Base-by-base conservation (phyloP, 2,888 invertebrate species). In the Brachynemurus nebulosus region DNA sequence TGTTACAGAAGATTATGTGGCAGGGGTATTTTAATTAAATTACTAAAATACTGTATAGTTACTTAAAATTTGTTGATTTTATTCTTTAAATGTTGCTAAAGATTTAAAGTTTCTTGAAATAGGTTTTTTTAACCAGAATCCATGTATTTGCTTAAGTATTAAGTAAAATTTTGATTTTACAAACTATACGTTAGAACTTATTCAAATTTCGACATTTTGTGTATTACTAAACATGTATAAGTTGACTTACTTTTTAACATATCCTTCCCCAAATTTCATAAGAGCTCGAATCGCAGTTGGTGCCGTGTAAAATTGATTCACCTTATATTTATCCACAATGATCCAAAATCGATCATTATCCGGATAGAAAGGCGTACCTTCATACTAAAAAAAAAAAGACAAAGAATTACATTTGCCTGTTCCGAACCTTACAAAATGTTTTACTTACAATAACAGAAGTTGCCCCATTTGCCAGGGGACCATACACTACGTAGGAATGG, bases 251-350 rank as follows among this genome's bases (percentile, higher is more conserved):
- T 78, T 86, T 52, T 76, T 78, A 2, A 96, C 90, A 45, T 78
- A 74, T 12, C 76, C 79, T 51, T 95, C 89, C 0, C 92, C 93
- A 58, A 82, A 91, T 61, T 92, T 93, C 90, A 93, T 95, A 18
- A 99, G 74, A 2, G 96, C 82, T 48, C 98, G 73, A 49, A 98
- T 90, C 12, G 96, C 97, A 3, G 98, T 98, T 0, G 98, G 98
- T 1, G 98, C 96, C 0, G 97, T 98, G 68, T 98, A 98, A 66
- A 98, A 93, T 67, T 95, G 95, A 39, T 77, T 83, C 17, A 97
- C 90, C 66, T 84, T 84, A 66, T 96, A 96, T 61, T 96, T 95
- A 56, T 91, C 86, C 47, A 93, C 74, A 7, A 97, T 72, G 7
- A 76, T 70, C 98, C 98, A 99, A 64, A 88, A 93, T 44, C 97